Conservation (phyloP, 2,888 invertebrate species). For the Cephus spinipes region DNA sequence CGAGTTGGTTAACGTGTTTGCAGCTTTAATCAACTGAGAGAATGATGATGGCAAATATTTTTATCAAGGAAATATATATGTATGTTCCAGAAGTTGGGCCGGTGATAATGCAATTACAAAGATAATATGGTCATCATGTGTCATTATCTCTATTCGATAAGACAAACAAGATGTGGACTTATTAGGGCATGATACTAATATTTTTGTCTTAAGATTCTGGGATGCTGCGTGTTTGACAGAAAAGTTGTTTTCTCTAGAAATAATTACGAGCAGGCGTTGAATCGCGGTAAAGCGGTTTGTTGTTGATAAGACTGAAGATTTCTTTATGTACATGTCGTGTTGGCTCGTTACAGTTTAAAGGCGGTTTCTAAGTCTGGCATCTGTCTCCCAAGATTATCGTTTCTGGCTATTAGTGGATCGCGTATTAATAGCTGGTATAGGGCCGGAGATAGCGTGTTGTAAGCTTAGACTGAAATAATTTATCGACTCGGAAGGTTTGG, state of each 20-base stretch:
- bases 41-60: background rate
- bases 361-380: conserved; percentile 26
- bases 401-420: conserved; percentile 36
- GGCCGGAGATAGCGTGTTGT: conserved; percentile 29
- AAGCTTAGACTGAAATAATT: conserved; percentile 39
- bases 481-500: conserved; percentile 32
- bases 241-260: background rate
- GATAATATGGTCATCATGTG: background rate
- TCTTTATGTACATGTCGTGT: background rate
- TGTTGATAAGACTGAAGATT: background rate
- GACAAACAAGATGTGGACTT: background rate
- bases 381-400: conserved; percentile 45
- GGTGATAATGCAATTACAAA: background rate
- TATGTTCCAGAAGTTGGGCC: background rate
- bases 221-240: background rate
- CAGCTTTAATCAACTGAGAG: background rate
- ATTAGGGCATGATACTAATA: background rate
- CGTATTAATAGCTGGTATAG: conserved; percentile 38
- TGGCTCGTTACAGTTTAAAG: background rate
- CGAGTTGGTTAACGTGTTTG: background rate
- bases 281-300: background rate
- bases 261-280: background rate
- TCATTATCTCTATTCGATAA: background rate
- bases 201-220: background rate
- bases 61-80: background rate